Conservation (phyloP, 2,888 invertebrate species). For the Villa cingulata region DNA sequence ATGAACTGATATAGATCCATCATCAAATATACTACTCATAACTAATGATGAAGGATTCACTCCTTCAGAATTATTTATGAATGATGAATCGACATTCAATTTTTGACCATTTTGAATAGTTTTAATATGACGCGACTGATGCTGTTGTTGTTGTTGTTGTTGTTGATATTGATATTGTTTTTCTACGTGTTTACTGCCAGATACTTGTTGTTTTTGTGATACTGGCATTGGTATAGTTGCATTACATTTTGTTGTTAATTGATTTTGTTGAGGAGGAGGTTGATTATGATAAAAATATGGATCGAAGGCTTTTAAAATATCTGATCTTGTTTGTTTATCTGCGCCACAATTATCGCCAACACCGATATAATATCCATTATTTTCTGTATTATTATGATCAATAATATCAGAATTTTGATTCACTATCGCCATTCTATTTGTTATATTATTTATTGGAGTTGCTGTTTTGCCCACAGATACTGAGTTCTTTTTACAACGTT, state of each 20-base stretch:
- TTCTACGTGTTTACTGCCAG: no score
- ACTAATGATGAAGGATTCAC: conserved; percentile 7
- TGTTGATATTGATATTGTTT: no score
- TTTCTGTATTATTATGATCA: not conserved
- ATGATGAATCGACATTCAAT: no score
- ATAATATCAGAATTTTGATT: not conserved
- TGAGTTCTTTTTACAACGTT: conserved; percentile 2
- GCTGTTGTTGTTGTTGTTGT: not conserved
- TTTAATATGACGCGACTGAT: not conserved
- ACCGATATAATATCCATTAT: conserved; percentile 2
- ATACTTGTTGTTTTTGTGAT: no score
- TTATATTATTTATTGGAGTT: not conserved
- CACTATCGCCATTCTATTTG: not conserved
- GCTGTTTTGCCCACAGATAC: conserved; percentile 3
- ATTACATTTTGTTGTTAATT: not conserved
- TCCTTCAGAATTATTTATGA: no score
- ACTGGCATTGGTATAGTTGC: no score
- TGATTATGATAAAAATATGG: conserved; percentile 10
- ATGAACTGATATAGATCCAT: no score
- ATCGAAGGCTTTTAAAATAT: conserved; percentile 12
- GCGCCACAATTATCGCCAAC: no score
- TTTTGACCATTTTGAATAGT: not conserved
- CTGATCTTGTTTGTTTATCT: conserved; percentile 9
- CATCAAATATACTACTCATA: no score
- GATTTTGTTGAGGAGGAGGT: not conserved